Conservation (phyloP, 2,113 vertebrate genomes). For the Polypterus senegalus region DNA sequence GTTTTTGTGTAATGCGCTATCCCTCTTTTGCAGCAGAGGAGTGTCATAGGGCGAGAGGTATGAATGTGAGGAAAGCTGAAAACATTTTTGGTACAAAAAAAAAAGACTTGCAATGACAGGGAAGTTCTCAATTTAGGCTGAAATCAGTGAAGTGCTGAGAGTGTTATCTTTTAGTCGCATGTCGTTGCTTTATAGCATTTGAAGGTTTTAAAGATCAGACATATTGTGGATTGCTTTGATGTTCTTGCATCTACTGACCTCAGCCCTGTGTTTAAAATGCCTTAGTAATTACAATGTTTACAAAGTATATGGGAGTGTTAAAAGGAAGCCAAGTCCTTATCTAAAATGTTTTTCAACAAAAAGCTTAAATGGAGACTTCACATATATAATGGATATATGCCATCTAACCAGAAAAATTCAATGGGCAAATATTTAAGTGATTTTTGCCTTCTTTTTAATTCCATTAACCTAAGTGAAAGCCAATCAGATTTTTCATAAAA, state of each 20-base stretch:
- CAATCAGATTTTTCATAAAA: too few species aligned
- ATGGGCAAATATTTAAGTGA: too few species aligned
- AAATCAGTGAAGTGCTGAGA: conserved; percentile 6
- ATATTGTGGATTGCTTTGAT: conserved; percentile 42
- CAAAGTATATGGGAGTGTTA: conserved; percentile 27
- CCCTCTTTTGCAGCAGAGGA: conserved; percentile 29
- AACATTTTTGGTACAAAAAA: conserved; percentile 26
- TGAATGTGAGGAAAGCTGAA: conserved; percentile 23
- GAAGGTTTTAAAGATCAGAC: conserved; percentile 23
- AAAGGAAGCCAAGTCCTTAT: conserved; percentile 6
- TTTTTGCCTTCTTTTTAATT: too few species aligned
- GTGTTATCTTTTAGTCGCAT: conserved; percentile 14
- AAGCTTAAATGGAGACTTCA: too few species aligned
- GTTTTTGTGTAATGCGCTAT: conserved; percentile 20
- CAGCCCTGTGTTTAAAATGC: conserved; percentile 50
- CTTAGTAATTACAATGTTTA: conserved; percentile 40
- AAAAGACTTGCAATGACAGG: conserved; percentile 22
- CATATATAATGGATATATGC: too few species aligned
- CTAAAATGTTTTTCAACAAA: not conserved
- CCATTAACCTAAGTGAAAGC: too few species aligned
- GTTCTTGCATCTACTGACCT: conserved; percentile 40
- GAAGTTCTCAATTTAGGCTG: conserved; percentile 9
- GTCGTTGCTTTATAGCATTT: conserved; percentile 13
- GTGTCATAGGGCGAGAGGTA: conserved; percentile 25
- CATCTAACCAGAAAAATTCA: too few species aligned